Evolutionary conservation across 2,888 invertebrate genomes (phyloP).

Genomic region (Drosophila rellima): DNA sequence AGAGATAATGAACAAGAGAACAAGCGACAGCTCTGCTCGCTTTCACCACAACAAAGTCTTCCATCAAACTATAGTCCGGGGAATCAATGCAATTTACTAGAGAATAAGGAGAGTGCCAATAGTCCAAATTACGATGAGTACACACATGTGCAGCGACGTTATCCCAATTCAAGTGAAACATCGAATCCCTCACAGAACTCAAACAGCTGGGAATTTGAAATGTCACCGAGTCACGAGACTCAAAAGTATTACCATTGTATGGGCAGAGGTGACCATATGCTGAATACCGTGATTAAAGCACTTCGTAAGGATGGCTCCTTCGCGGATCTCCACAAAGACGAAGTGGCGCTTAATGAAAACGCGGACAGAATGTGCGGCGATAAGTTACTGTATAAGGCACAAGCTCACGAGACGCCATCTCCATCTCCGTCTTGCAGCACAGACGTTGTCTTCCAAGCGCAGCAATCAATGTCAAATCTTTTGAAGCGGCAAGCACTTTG

Average conservation of each 20-base stretch:
- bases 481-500: slow-evolving; percentile 66
- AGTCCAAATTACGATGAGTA: slow-evolving; percentile 64
- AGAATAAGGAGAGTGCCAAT: slow-evolving; percentile 59
- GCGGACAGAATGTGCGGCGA: slow-evolving; percentile 53
- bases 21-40: slow-evolving; percentile 53
- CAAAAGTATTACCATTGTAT: slow-evolving; percentile 71
- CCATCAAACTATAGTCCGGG: slow-evolving; percentile 48
- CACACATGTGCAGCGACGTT: slow-evolving; percentile 57
- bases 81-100: slow-evolving; percentile 37
- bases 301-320: slow-evolving; percentile 75
- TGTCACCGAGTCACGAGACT: slow-evolving; percentile 49
- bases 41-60: slow-evolving; percentile 49
- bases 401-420: slow-evolving; percentile 39
- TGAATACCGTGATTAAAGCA: slow-evolving; percentile 81
- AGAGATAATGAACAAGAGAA: slow-evolving; percentile 76
- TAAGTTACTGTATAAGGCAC: slow-evolving; percentile 67
- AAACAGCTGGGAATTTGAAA: slow-evolving; percentile 71
- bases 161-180: slow-evolving; percentile 73
- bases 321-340: slow-evolving; percentile 55
- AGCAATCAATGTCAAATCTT: slow-evolving; percentile 50
- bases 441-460: slow-evolving; percentile 24
- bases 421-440: slow-evolving; percentile 48
- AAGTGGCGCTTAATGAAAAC: slow-evolving; percentile 56
- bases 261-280: slow-evolving; percentile 71
- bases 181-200: slow-evolving; percentile 75